These are phyloP conservation scores for Sarcophaga subvicina DNA, from an alignment of 2,888 invertebrate species.

Conservation along the genomic window DNA sequence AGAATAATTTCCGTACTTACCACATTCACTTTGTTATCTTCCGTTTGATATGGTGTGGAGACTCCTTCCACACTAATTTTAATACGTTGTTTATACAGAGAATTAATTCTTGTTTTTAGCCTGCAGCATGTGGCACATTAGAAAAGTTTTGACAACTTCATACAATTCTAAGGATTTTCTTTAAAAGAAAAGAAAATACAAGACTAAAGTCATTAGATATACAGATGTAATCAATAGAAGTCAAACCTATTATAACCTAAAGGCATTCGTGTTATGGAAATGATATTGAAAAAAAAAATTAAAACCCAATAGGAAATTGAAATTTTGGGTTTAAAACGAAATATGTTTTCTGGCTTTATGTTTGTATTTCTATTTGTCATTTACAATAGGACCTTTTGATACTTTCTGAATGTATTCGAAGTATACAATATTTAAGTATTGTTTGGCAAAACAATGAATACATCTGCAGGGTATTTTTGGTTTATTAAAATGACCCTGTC, in stretches of 20 bases:
- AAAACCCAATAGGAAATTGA: constrained; percentile 1
- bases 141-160: constrained; percentile 30
- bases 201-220: constrained; percentile 10
- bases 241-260: not conserved
- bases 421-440: not conserved
- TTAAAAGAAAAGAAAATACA: not conserved
- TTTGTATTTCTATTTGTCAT: too few species aligned
- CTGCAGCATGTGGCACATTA: constrained; percentile 22
- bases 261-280: constrained; percentile 16
- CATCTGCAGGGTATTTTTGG: constrained; percentile 5
- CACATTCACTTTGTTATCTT: not conserved
- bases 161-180: constrained; percentile 6
- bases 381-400: not conserved
- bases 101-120: constrained; percentile 1
- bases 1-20: not conserved
- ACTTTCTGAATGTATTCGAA: not conserved
- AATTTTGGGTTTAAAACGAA: not conserved
- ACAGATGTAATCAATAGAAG: constrained; percentile 27
- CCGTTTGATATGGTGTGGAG: not conserved
- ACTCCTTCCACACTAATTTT: not conserved
- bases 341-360: too few species aligned
- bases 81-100: not conserved
- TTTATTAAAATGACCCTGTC: constrained; percentile 7
- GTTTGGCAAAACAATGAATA: constrained; percentile 12
- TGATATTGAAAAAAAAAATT: not conserved